These are phyloP conservation scores for Mormyrops attenuatus DNA, from an alignment of 2,797 vertebrate genomes.

Conservation along the genomic window DNA sequence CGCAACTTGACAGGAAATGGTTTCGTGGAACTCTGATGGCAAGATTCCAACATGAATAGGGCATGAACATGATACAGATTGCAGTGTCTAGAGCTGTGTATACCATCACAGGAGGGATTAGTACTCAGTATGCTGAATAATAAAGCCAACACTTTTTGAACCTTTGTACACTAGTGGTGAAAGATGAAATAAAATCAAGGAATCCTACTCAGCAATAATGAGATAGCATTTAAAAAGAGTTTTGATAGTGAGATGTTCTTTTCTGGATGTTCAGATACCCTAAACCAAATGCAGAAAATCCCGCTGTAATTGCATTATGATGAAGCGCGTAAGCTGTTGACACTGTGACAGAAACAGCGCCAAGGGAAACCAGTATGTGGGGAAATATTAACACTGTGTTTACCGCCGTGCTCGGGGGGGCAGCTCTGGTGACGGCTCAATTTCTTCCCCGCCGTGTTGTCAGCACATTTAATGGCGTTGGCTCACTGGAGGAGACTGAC, in stretches of 20 bases:
- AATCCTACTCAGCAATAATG: neutral
- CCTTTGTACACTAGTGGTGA: neutral
- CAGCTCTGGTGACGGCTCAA: slow-evolving; percentile 8
- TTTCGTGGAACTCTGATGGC: neutral
- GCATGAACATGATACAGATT: neutral
- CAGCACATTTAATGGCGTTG: slow-evolving; percentile 4
- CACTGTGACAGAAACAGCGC: neutral
- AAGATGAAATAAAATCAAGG: neutral
- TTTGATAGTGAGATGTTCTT: neutral
- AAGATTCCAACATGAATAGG: neutral
- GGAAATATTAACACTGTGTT: slow-evolving; percentile 16
- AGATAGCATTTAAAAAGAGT: neutral
- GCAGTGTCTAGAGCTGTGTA: neutral
- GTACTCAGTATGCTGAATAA: neutral
- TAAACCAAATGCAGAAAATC: neutral
- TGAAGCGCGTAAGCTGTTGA: neutral
- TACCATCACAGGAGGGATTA: neutral
- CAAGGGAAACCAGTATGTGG: neutral
- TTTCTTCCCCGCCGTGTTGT: slow-evolving; percentile 10
- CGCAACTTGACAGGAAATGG: neutral
- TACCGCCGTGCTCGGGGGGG: neutral
- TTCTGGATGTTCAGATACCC: neutral
- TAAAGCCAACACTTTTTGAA: neutral
- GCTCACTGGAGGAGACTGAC: neutral
- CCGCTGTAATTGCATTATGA: neutral